Conservation (phyloP, 2,113 vertebrate genomes). For the Carassius gibelio region DNA sequence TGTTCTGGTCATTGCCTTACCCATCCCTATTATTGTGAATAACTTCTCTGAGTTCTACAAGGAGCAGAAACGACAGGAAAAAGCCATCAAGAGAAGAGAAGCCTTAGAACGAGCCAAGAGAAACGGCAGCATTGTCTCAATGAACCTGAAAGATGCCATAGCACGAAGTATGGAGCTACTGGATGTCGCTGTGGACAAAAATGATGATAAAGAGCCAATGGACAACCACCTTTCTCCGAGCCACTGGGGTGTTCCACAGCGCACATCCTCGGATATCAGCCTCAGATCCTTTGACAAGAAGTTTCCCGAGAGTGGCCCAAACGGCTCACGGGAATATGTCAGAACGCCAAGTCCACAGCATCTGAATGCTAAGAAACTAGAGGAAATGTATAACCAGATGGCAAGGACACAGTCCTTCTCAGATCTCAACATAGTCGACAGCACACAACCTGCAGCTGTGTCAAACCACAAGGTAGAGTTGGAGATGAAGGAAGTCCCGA, state of each 20-base stretch:
- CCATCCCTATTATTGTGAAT: constrained; percentile 98
- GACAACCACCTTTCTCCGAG: constrained; percentile 90
- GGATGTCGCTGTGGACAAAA: constrained; percentile 91
- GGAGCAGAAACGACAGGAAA: constrained; percentile 98
- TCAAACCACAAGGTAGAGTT: constrained; percentile 83
- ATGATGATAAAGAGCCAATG: constrained; percentile 79
- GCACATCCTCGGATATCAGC: constrained; percentile 84
- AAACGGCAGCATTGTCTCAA: constrained; percentile 97
- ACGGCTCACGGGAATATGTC: constrained; percentile 81
- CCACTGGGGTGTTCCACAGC: constrained; percentile 85
- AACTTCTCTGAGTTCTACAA: constrained; percentile 99
- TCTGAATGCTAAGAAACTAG: constrained; percentile 90
- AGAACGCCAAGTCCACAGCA: constrained; percentile 82
- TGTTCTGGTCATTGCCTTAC: constrained; percentile 96
- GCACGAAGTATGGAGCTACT: constrained; percentile 96
- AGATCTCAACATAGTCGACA: constrained; percentile 79
- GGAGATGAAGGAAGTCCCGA: constrained; percentile 87
- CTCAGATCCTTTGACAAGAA: constrained; percentile 88
- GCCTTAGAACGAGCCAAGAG: constrained; percentile 95
- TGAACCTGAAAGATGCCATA: constrained; percentile 97
- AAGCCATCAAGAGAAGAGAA: constrained; percentile 97
- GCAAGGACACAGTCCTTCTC: constrained; percentile 89
- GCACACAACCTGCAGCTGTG: constrained; percentile 73
- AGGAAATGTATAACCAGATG: constrained; percentile 95
- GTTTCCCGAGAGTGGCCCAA: constrained; percentile 80